Conservation (phyloP, 2,113 vertebrate species). For the Phalacrocorax brasilianus region DNA sequence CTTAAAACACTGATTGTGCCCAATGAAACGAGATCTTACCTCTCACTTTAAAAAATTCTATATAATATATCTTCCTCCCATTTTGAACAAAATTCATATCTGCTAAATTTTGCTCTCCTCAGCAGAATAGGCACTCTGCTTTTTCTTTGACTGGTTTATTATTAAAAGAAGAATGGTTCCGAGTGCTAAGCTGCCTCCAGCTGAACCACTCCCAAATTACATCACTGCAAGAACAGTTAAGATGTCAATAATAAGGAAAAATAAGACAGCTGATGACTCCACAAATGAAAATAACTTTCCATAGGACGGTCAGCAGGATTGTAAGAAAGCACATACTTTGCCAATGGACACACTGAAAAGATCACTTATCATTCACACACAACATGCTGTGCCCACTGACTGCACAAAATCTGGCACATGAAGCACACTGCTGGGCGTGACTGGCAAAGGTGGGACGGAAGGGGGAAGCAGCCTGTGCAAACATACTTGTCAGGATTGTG, state of each 20-base stretch:
- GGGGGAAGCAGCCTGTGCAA: neutral
- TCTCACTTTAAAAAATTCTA: neutral
- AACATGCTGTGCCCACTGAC: neutral
- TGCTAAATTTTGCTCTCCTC: neutral
- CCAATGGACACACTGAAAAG: neutral
- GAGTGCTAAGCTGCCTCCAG: neutral
- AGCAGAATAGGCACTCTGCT: neutral
- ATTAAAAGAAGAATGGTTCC: neutral
- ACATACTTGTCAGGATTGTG: constrained; percentile 91
- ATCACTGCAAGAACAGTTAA: neutral
- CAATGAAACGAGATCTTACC: neutral
- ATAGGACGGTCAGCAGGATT: neutral
- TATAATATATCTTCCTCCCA: neutral
- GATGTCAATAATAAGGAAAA: neutral
- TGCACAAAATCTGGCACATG: neutral
- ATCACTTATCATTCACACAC: neutral
- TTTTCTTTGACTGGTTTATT: neutral
- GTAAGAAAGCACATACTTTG: neutral
- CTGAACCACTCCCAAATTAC: neutral
- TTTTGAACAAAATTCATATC: neutral
- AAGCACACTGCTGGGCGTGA: neutral
- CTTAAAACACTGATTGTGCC: neutral
- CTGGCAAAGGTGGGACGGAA: rapidly evolving
- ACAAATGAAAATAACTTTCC: neutral
- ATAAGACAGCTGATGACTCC: neutral